Evolutionary conservation across 2,113 vertebrate species (phyloP).

Genomic region (Scytalopus superciliaris): DNA sequence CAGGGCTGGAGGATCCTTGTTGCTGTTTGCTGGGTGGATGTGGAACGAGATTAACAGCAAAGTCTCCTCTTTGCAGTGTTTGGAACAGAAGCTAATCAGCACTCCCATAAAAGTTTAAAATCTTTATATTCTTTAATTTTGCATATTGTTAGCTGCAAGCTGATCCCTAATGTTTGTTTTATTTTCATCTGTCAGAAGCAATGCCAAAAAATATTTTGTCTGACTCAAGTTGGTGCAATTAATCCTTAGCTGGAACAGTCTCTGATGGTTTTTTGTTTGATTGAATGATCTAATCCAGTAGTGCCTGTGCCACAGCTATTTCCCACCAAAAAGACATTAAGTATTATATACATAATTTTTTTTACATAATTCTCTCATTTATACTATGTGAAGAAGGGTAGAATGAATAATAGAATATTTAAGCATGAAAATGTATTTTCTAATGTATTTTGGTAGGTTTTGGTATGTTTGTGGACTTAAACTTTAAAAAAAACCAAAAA

Average conservation of each 20-base stretch:
- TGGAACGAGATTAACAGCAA: slow-evolving; percentile 66
- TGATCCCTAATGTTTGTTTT: slow-evolving; percentile 66
- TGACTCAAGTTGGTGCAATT: slow-evolving; percentile 55
- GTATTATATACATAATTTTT: neutral
- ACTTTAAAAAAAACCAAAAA: neutral
- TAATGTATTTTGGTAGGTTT: neutral
- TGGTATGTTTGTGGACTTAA: neutral
- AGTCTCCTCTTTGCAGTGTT: slow-evolving; percentile 41
- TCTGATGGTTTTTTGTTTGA: slow-evolving; percentile 44
- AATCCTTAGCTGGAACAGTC: slow-evolving; percentile 56
- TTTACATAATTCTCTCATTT: too few relatives aligned
- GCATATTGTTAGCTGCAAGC: slow-evolving; percentile 67
- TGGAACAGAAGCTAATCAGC: slow-evolving; percentile 66
- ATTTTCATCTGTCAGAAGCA: slow-evolving; percentile 67
- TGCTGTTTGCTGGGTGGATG: slow-evolving; percentile 63
- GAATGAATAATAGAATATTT: neutral
- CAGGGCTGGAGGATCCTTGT: slow-evolving; percentile 55
- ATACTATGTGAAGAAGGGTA: neutral
- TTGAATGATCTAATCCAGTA: slow-evolving; percentile 27
- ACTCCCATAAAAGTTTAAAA: slow-evolving; percentile 57
- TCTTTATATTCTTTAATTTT: slow-evolving; percentile 72
- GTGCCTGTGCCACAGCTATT: neutral
- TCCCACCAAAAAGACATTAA: neutral
- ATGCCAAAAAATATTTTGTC: slow-evolving; percentile 62
- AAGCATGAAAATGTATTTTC: neutral